Conservation (phyloP, 2,113 vertebrate species). For the Myxocyprinus asiaticus region DNA sequence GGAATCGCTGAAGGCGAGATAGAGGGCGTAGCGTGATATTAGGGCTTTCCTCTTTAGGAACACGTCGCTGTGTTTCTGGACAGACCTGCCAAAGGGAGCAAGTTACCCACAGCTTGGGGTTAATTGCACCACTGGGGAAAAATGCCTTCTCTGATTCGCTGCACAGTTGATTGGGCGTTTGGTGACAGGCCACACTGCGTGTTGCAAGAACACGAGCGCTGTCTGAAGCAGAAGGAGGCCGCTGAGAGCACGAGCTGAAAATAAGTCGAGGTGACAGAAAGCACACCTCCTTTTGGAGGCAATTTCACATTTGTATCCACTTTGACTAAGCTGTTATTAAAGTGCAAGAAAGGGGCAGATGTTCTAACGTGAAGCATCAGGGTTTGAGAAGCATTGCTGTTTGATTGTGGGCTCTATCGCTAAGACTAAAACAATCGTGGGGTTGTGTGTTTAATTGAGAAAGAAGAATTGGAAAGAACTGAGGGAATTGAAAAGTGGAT, state of each 20-base stretch:
- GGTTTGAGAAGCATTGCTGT: neutral
- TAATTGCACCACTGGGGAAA: constrained; percentile 55
- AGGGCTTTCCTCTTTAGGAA: constrained; percentile 40
- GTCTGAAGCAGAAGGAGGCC: constrained; percentile 40
- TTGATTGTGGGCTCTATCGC: neutral
- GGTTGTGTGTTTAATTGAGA: constrained; percentile 37
- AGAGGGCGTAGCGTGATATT: constrained; percentile 29
- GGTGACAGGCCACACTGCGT: constrained; percentile 44
- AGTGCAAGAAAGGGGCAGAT: constrained; percentile 23
- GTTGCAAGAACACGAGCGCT: neutral
- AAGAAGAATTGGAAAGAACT: neutral
- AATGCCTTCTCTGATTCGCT: constrained; percentile 48
- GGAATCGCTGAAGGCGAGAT: constrained; percentile 45
- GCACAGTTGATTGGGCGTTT: constrained; percentile 48
- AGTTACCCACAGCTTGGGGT: constrained; percentile 48
- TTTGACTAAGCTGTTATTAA: constrained; percentile 43
- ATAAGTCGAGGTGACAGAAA: constrained; percentile 44
- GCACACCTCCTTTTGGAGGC: constrained; percentile 27
- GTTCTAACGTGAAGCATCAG: constrained; percentile 25
- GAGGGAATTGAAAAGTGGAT: neutral
- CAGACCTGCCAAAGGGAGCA: constrained; percentile 15
- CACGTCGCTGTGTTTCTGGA: constrained; percentile 34
- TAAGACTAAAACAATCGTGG: neutral
- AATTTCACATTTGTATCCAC: constrained; percentile 44
- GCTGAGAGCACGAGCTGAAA: constrained; percentile 42